Base-by-base conservation (phyloP, 1,140 invertebrate species). In the Melipona quadrifasciata region DNA sequence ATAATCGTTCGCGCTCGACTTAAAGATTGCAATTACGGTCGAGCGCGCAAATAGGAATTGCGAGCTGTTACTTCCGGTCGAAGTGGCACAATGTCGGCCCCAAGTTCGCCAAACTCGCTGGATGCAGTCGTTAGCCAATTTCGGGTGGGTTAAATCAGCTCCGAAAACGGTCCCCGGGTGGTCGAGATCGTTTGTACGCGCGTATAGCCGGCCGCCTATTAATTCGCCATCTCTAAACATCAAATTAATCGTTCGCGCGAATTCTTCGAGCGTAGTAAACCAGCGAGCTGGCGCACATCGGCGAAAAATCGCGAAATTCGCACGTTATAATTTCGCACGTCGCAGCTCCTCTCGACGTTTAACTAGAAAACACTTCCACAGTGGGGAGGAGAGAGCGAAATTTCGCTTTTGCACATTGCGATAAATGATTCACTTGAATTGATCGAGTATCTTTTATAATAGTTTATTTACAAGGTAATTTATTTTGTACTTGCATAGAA, bases 51-150 rank as follows among this genome's bases (percentile, higher is more conserved):
- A 2, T 16, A 5, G 21, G 51, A 11, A 12, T 51, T 31, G 53
- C 51, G 31, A 31, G 61, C 53, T 64, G 84, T 88, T 84, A 84
- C 67, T 88, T 88, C 81, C 81, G 76, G 81, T 17, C 58, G 76
- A 88, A 84, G 86, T 88, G n/a, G 86, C 65, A 71, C 58, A 88
- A 87, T 34, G 70, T 47, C 4, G 71, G 24, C 2, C 27, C 17
- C 12, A 67, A 87, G 74, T 82, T 83, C 55, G 58, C 71, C 21
- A 71, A 84, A 87, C 81, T 84, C 61, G 73, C 39, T 17, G n/a
- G 47, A 31, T 67, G 21, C 31, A 65, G 77, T 72, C 68, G 80
- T 86, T 78, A 84, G 74, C 80, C 71, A 72, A 88, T 88, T 84
- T 87, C 57, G 76, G 31, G 39, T 47, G 68, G 65, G 64, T 76